Evolutionary conservation across 2,888 invertebrate genomes (phyloP).

Genomic region (Aspidapion aeneum): DNA sequence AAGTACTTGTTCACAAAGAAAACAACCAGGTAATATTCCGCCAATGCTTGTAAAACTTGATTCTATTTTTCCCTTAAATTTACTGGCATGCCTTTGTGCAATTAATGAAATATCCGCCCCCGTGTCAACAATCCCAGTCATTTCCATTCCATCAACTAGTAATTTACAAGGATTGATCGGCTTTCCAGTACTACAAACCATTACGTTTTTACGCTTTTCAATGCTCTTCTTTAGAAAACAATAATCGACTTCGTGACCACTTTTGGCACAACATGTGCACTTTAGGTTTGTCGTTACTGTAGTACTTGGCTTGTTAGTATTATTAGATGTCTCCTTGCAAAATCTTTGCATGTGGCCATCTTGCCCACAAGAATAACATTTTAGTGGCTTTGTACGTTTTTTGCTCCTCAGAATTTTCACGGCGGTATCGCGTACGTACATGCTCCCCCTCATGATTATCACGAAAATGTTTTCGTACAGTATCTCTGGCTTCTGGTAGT

Average conservation of each 20-base stretch:
- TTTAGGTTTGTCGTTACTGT: constrained; percentile 2
- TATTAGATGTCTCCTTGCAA: not conserved
- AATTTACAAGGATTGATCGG: too few species aligned
- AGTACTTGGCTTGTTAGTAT: not conserved
- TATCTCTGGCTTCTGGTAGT: not conserved
- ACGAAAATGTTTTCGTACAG: not conserved
- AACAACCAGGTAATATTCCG: constrained; percentile 12
- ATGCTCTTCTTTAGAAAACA: constrained; percentile 10
- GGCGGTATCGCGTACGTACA: not conserved
- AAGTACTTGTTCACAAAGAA: constrained; percentile 14
- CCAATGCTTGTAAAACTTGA: constrained; percentile 9
- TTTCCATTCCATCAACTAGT: too few species aligned
- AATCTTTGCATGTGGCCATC: constrained; percentile 7
- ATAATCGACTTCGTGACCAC: constrained; percentile 6
- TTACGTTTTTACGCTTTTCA: too few species aligned
- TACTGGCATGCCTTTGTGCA: too few species aligned
- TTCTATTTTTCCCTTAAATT: too few species aligned
- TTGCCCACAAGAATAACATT: not conserved
- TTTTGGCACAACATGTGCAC: constrained; percentile 12
- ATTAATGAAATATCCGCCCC: too few species aligned
- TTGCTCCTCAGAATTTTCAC: not conserved
- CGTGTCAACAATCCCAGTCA: too few species aligned
- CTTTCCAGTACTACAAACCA: too few species aligned
- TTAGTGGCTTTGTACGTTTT: not conserved
- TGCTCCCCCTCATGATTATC: not conserved